Percentiles rank a stretch among this genome's conserved stretches.
These are phyloP conservation scores for Poliocrania exsul DNA, from an alignment of 2,797 vertebrate species.

Conservation along the genomic window DNA sequence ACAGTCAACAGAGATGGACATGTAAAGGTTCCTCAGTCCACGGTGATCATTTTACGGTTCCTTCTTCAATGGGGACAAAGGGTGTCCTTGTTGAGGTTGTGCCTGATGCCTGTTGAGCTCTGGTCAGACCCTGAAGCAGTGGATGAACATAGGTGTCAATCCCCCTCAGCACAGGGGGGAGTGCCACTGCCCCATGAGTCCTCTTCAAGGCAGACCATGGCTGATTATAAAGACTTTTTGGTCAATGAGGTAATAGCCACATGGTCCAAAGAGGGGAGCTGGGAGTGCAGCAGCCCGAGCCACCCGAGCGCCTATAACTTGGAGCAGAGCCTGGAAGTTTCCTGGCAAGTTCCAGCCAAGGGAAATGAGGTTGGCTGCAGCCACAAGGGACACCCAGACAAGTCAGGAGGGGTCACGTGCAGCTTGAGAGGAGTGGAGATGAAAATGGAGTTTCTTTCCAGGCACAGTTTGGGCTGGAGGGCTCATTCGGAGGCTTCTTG, in stretches of 20 bases:
- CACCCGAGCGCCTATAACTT: fast-evolving
- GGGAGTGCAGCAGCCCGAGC: not conserved
- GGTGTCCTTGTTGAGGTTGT: not conserved
- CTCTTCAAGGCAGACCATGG: not conserved
- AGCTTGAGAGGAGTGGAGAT: not conserved
- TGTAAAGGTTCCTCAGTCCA: not conserved
- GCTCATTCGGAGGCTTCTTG: not conserved
- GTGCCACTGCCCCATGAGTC: not conserved
- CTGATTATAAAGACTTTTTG: not conserved
- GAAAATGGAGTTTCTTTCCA: not conserved
- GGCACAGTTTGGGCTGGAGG: not conserved
- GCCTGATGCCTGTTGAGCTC: not conserved
- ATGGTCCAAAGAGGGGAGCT: not conserved
- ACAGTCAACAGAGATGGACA: not conserved
- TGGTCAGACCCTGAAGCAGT: not conserved
- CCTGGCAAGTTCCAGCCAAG: not conserved
- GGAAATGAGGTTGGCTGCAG: not conserved
- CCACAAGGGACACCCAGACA: not conserved
- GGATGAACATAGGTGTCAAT: not conserved
- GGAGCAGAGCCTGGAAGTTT: not conserved
- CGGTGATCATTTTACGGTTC: not conserved
- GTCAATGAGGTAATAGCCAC: constrained; percentile 44
- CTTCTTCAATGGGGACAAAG: fast-evolving
- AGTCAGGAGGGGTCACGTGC: not conserved
- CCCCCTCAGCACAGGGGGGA: not conserved